A percentile compares a stretch with the other conserved stretches of the same genome.
phyloP scores from a whole-genome alignment of 2,113 vertebrate genomes.

The Porphyrio hochstetteri region DNA sequence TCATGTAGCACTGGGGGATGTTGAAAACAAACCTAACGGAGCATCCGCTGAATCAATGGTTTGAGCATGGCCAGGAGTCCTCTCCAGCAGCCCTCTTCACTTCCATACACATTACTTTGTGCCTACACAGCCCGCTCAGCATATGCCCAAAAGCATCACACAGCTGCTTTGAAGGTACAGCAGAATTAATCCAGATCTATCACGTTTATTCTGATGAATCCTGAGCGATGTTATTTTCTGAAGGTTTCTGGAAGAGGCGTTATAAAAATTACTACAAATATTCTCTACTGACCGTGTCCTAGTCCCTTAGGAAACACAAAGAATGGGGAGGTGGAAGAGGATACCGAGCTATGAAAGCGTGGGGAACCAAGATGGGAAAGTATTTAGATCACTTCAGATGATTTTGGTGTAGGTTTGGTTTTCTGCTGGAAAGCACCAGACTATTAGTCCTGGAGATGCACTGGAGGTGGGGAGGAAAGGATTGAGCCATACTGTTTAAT shows the following conservation, averaged over 20 bases:
- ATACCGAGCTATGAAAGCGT: neutral
- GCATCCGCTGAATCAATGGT: rapidly evolving
- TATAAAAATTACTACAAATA: neutral
- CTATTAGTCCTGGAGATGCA: too few species aligned
- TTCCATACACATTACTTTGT: rapidly evolving
- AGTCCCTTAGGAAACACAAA: neutral
- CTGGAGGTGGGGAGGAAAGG: neutral
- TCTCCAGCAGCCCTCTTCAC: neutral
- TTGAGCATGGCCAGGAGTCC: rapidly evolving
- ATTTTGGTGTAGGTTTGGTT: neutral
- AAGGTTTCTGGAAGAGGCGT: neutral
- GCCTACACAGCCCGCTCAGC: neutral
- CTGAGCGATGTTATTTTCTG: rapidly evolving
- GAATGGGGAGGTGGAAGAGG: too few species aligned
- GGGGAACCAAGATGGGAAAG: neutral
- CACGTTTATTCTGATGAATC: neutral
- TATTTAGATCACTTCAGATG: neutral
- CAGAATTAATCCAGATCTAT: neutral
- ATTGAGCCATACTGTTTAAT: rapidly evolving
- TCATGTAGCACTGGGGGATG: too few species aligned
- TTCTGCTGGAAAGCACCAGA: neutral
- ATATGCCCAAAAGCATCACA: neutral
- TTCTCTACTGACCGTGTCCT: neutral
- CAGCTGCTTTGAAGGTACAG: neutral
- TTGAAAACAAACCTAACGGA: neutral